phyloP scores from a whole-genome alignment of 2,113 vertebrate species.

The Tursiops truncatus region DNA sequence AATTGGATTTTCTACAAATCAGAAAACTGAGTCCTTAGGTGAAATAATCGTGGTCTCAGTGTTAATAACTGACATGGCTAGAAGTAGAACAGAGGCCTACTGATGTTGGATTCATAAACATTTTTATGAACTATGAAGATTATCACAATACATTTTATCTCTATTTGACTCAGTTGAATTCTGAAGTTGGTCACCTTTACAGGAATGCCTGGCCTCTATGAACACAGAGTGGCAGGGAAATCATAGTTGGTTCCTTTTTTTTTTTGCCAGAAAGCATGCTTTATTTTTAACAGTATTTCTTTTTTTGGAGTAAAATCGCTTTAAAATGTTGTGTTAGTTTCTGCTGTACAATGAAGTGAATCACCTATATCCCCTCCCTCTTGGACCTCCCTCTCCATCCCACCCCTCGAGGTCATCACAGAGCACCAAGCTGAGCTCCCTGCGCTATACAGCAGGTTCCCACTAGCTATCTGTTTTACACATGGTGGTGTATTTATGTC shows the following conservation, averaged over 20 bases:
- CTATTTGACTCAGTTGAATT: slow-evolving; percentile 22
- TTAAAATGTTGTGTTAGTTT: too few species aligned
- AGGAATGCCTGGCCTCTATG: not conserved
- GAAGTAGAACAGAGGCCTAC: not conserved
- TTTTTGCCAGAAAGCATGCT: not conserved
- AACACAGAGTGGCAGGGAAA: not conserved
- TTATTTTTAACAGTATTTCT: not conserved
- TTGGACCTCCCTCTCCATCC: too few species aligned
- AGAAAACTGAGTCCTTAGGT: not conserved
- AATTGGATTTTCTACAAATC: slow-evolving; percentile 30
- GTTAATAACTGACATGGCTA: not conserved
- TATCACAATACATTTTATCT: not conserved
- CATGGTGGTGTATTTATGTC: too few species aligned
- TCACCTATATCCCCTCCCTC: too few species aligned
- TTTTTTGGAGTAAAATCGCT: too few species aligned
- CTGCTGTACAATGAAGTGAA: too few species aligned
- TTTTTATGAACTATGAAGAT: not conserved
- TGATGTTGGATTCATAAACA: not conserved
- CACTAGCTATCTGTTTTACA: too few species aligned
- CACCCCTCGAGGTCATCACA: too few species aligned
- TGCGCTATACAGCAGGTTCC: too few species aligned
- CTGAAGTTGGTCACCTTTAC: not conserved
- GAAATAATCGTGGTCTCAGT: not conserved
- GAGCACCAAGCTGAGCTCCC: too few species aligned
- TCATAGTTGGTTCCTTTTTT: not conserved